Base-by-base conservation (phyloP, 2,888 invertebrate species). In the Pristionchus mayeri region DNA sequence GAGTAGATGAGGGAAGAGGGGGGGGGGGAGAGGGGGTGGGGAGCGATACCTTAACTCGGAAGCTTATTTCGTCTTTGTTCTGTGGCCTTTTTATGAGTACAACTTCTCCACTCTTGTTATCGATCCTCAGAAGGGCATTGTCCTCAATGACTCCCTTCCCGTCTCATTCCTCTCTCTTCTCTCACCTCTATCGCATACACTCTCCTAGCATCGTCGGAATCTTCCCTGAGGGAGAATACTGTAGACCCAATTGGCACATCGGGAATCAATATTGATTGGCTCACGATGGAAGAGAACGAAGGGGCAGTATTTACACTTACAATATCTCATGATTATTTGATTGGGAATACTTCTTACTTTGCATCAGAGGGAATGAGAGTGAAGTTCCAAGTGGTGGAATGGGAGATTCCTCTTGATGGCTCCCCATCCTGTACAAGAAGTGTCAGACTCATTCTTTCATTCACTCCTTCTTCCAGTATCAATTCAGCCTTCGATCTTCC, bases 231-330 rank as follows among this genome's bases (percentile, higher is more conserved):
- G 18, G 81, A 60, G 27, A 81, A 81, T 21, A 81, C 16, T 3
- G 44, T 57, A 24, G 37, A 37, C 16, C 60, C 81, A 44, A 60
- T 48, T n/a, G 57, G 57, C 30, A 81, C 44, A 40, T 57, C 60
- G 7, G 81, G 81, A 60, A 81, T 81, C 16, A 34, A 44, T 48
- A 81, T 81, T 1, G 60, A 50, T 81, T 81, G 81, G 27, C 21
- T 1, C 24, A 81, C 30, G 24, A 81, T 81, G 11, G 81, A 81
- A 27, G 81, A 81, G 44, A 81, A 27, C 16, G 40, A 13, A 37
- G 81, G 60, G 27, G 44, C 27, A 18, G 40, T 16, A 16, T 76
- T n/a, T 24, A 48, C 48, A 16, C 44, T 76, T 2, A n/a, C 6
- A 40, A n/a, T 11, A 48, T 48, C 9, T n/a, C n/a, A 44, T 44